Conservation (phyloP, 1,140 invertebrate species). For the Drosophila nebulosa region DNA sequence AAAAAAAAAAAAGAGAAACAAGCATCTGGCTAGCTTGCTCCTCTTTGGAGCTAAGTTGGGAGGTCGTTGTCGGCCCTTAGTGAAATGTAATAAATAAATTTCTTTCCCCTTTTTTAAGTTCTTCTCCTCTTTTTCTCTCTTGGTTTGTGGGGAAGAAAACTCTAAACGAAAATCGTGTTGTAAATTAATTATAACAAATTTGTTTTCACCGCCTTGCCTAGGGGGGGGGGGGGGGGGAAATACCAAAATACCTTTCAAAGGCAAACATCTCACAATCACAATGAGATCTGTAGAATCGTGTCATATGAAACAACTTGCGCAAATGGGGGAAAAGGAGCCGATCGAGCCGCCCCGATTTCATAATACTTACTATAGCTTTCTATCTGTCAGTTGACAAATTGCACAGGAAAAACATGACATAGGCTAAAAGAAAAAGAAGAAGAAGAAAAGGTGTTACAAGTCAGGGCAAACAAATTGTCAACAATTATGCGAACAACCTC, state of each 20-base stretch:
- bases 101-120: slow-evolving; percentile 43
- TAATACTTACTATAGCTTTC: slow-evolving; percentile 42
- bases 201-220: slow-evolving; percentile 18
- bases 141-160: slow-evolving; percentile 2
- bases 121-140: slow-evolving; percentile 5
- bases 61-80: slow-evolving; percentile 19
- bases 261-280: not conserved
- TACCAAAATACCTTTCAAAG: slow-evolving; percentile 21
- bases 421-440: slow-evolving; percentile 1
- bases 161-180: slow-evolving; percentile 59
- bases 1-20: not conserved
- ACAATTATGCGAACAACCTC: slow-evolving; percentile 76
- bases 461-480: slow-evolving; percentile 68
- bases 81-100: slow-evolving; percentile 67
- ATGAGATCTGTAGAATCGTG: not conserved
- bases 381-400: slow-evolving; percentile 79
- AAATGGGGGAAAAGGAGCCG: not conserved
- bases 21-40: slow-evolving; percentile 4
- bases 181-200: slow-evolving; percentile 79
- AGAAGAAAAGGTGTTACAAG: slow-evolving; percentile 66
- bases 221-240: no score
- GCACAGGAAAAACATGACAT: slow-evolving; percentile 80
- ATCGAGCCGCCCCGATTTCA: slow-evolving; percentile 55
- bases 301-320: not conserved
- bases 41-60: slow-evolving; percentile 23